Evolutionary conservation across 2,888 invertebrate genomes (phyloP).

Genomic region (Stenchaetothrips biformis): DNA sequence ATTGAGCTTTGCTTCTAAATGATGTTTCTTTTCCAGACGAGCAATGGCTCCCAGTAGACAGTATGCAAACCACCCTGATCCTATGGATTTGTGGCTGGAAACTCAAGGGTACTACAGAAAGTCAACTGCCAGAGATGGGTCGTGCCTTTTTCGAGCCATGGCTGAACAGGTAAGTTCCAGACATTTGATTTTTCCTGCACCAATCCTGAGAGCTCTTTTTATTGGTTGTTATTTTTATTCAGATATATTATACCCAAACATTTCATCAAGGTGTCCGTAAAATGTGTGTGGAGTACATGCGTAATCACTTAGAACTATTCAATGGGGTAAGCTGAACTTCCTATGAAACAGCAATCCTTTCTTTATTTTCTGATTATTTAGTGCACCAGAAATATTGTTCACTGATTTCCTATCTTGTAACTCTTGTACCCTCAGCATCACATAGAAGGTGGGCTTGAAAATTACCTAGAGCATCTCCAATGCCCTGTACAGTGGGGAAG

Average conservation of each 20-base stretch:
- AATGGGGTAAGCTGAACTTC: constrained; percentile 51
- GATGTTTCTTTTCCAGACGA: background rate
- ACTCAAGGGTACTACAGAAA: constrained; percentile 77
- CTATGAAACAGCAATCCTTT: background rate
- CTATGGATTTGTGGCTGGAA: constrained; percentile 71
- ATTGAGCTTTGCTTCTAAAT: too few relatives aligned
- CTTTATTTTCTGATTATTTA: constrained; percentile 2
- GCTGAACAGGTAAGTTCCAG: constrained; percentile 67
- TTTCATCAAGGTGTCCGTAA: constrained; percentile 69
- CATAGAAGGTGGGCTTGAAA: constrained; percentile 58
- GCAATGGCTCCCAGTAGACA: background rate
- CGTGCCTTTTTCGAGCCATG: constrained; percentile 81
- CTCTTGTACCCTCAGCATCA: constrained; percentile 47
- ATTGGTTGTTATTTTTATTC: constrained; percentile 48
- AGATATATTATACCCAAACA: constrained; percentile 60
- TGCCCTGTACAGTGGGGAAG: constrained; percentile 67
- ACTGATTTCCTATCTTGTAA: constrained; percentile 30
- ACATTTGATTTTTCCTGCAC: background rate
- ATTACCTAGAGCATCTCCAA: constrained; percentile 64
- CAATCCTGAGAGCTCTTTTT: constrained; percentile 19
- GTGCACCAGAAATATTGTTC: constrained; percentile 21
- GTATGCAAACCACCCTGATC: constrained; percentile 36
- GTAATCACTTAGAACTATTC: constrained; percentile 58
- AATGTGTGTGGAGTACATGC: constrained; percentile 69
- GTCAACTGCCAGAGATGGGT: constrained; percentile 81